Percentiles rank a stretch among this genome's conserved stretches.
These are phyloP conservation scores for Leptopilina boulardi DNA, from an alignment of 1,140 invertebrate species.

Conservation along the genomic window DNA sequence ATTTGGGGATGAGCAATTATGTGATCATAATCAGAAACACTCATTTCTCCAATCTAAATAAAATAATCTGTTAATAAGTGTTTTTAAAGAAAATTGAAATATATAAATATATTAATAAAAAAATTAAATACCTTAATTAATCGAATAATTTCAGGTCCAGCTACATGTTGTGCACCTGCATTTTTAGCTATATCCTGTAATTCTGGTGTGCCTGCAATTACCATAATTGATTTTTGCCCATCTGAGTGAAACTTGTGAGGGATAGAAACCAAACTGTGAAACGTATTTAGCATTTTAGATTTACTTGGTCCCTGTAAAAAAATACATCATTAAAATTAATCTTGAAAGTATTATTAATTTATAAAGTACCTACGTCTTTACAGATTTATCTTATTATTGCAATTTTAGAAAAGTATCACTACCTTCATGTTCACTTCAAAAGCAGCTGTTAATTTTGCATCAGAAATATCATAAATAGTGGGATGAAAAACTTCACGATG, in stretches of 20 bases:
- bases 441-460: slow-evolving; percentile 79
- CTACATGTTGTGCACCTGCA: slow-evolving; percentile 83
- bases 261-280: slow-evolving; percentile 79
- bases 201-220: slow-evolving; percentile 82
- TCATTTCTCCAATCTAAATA: slow-evolving; percentile 80
- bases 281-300: slow-evolving; percentile 81
- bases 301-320: slow-evolving; percentile 65
- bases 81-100: not conserved
- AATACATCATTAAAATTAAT: slow-evolving; percentile 34
- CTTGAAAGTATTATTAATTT: not conserved
- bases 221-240: slow-evolving; percentile 80
- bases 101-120: slow-evolving; percentile 19
- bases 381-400: no score
- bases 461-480: slow-evolving; percentile 83
- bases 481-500: slow-evolving; percentile 87
- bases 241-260: slow-evolving; percentile 81
- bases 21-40: slow-evolving; percentile 83
- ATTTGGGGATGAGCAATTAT: slow-evolving; percentile 87
- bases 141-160: slow-evolving; percentile 84
- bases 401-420: slow-evolving; percentile 59
- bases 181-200: slow-evolving; percentile 77
- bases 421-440: slow-evolving; percentile 86
- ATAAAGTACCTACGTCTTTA: no score
- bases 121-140: slow-evolving; percentile 80
- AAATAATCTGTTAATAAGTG: slow-evolving; percentile 29